Percentiles rank a stretch among this genome's conserved stretches.
Evolutionary conservation across 2,888 invertebrate genomes (phyloP).

Genomic region (Drosophila seclusa): DNA sequence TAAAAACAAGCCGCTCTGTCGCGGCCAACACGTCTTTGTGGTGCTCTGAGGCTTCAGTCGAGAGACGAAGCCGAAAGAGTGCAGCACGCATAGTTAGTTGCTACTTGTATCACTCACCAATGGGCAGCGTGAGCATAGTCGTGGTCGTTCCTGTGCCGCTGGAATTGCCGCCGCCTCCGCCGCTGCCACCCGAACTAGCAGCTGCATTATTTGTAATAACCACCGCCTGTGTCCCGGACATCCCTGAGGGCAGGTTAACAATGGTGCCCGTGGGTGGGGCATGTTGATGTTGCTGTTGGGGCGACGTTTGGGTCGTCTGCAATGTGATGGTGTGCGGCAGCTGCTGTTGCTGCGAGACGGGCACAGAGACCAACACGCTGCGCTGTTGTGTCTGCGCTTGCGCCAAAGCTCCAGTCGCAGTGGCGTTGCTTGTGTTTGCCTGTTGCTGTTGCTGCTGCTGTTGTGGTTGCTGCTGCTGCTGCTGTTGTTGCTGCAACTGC

Average conservation of each 20-base stretch:
- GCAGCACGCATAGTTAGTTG: conserved; percentile 7
- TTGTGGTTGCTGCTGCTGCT: conserved; percentile 54
- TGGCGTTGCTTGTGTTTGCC: conserved; percentile 29
- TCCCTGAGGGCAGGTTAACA: conserved; percentile 84
- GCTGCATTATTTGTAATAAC: conserved; percentile 82
- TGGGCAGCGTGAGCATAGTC: conserved; percentile 88
- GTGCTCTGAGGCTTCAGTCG: background rate
- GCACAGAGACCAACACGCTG: conserved; percentile 89
- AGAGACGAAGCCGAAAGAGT: background rate
- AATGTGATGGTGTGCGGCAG: conserved; percentile 82
- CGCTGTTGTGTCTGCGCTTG: conserved; percentile 83
- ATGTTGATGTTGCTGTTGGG: conserved; percentile 84
- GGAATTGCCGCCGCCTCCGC: conserved; percentile 36
- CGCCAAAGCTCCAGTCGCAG: conserved; percentile 35
- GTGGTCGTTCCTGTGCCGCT: conserved; percentile 66
- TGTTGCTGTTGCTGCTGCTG: conserved; percentile 60
- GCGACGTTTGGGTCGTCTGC: conserved; percentile 82
- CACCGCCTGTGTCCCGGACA: conserved; percentile 84
- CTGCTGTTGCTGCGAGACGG: conserved; percentile 85
- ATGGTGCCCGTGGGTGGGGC: conserved; percentile 84
- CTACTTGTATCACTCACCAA: conserved; percentile 85
- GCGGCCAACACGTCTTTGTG: background rate
- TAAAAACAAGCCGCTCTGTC: background rate
- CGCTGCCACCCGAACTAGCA: conserved; percentile 30
- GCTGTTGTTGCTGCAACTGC: conserved; percentile 60